phyloP scores from a whole-genome alignment of 2,797 vertebrate species.

The Pangasius macronema region DNA sequence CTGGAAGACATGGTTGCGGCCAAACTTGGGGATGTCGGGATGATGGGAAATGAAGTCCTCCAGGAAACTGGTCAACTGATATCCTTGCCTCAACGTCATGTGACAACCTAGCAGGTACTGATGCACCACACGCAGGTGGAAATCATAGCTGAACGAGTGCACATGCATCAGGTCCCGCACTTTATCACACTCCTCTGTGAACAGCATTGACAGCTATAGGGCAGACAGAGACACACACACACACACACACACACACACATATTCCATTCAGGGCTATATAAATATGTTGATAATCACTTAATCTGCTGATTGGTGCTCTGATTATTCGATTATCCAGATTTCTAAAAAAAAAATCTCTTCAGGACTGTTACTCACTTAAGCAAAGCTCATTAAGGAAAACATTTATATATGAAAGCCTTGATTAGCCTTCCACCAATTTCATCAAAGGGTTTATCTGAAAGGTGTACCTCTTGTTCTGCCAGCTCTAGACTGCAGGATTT shows the following conservation, averaged over 20 bases:
- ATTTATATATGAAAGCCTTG: neutral
- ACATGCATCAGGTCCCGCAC: constrained; percentile 97
- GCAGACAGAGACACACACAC: constrained; percentile 35
- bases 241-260: constrained; percentile 1
- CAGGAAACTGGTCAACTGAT: constrained; percentile 94
- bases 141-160: constrained; percentile 98
- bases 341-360: neutral
- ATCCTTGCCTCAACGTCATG: constrained; percentile 91
- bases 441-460: neutral
- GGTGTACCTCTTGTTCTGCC: neutral
- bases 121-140: constrained; percentile 94
- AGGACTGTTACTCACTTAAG: neutral
- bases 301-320: constrained; percentile 24
- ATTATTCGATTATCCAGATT: constrained; percentile 12
- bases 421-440: constrained; percentile 19
- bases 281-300: neutral
- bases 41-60: constrained; percentile 94
- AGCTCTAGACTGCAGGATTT: neutral
- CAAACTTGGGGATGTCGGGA: constrained; percentile 94
- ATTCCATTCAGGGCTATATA: neutral
- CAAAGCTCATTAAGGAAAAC: constrained; percentile 13
- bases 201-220: constrained; percentile 94
- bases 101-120: constrained; percentile 93
- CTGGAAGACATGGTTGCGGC: constrained; percentile 94
- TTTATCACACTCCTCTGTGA: constrained; percentile 97